Evolutionary conservation across 2,797 vertebrate genomes (phyloP).

Genomic region (Coccyzus lansbergi): DNA sequence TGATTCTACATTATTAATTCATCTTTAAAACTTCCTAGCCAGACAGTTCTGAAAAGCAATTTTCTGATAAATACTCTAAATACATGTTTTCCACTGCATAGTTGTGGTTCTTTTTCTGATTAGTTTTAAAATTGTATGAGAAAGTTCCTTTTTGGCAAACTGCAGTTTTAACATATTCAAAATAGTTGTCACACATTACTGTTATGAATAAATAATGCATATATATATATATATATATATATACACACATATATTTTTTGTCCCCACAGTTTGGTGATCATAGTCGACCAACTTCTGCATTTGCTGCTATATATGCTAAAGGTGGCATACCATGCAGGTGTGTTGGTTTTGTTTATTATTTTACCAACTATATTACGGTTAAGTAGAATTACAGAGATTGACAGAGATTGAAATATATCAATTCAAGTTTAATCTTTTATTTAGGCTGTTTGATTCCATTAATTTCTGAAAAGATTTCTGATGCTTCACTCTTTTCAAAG

Average conservation of each 20-base stretch:
- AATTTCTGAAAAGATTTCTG: neutral
- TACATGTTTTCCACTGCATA: neutral
- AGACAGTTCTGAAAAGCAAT: neutral
- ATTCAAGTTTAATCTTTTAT: neutral
- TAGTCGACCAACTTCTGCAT: constrained; percentile 72
- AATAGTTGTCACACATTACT: neutral
- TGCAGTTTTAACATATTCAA: neutral
- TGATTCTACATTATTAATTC: neutral
- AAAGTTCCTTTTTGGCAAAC: neutral
- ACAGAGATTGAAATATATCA: neutral
- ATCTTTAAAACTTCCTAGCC: neutral
- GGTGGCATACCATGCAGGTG: constrained; percentile 85
- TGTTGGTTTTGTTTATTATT: neutral
- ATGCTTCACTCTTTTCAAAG: neutral
- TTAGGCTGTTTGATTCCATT: neutral
- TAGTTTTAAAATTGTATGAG: neutral
- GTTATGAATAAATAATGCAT: neutral
- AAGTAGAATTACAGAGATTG: neutral
- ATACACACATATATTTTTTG: neutral
- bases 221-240: neutral
- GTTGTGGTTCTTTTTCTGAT: neutral
- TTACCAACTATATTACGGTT: neutral
- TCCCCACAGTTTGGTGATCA: constrained; percentile 75
- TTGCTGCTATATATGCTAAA: constrained; percentile 81
- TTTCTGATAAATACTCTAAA: neutral